A percentile compares a stretch with the other conserved stretches of the same genome.
phyloP scores from a whole-genome alignment of 2,113 vertebrate genomes.

The Oceanites oceanicus region DNA sequence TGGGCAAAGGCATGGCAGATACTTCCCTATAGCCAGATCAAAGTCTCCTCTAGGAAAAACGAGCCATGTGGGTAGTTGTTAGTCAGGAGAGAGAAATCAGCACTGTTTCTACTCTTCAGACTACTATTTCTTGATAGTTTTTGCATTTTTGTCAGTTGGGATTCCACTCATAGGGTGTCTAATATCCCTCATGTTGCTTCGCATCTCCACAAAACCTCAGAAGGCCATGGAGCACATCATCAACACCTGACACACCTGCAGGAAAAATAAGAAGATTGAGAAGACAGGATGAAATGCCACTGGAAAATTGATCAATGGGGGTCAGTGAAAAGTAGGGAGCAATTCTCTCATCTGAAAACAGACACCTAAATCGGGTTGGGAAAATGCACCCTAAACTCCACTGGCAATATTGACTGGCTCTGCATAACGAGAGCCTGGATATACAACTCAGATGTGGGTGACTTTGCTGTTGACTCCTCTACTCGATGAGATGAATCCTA shows the following conservation, averaged over 20 bases:
- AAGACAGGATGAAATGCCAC: neutral
- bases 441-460: neutral
- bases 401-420: neutral
- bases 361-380: neutral
- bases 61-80: neutral
- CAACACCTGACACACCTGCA: neutral
- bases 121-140: neutral
- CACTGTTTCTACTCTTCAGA: neutral
- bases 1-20: neutral
- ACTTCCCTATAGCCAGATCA: neutral
- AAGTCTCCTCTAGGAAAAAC: neutral
- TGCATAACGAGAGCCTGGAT: neutral
- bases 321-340: neutral
- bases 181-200: rapidly evolving
- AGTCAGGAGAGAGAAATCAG: neutral
- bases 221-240: neutral
- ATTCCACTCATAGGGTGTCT: neutral
- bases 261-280: neutral
- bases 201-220: neutral
- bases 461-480: neutral
- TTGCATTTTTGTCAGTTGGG: neutral
- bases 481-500: neutral
- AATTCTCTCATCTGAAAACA: neutral
- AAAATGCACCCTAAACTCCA: neutral
- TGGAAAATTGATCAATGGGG: neutral